phyloP scores from a whole-genome alignment of 2,797 vertebrate genomes.

The Sebastes oblongus region DNA sequence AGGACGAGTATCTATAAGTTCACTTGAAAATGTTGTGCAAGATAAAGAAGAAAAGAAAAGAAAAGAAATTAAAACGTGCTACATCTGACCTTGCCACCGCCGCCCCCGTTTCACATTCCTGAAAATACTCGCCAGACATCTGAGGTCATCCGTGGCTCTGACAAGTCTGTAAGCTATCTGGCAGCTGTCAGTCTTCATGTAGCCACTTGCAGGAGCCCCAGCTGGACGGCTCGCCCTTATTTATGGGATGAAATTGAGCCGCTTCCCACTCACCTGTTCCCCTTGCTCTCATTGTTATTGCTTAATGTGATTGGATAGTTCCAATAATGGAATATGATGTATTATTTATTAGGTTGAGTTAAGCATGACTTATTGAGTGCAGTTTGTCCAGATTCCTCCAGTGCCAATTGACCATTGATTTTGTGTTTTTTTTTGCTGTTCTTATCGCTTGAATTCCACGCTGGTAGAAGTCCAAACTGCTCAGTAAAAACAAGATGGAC shows the following conservation, averaged over 20 bases:
- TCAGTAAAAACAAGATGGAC: neutral
- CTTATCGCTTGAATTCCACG: neutral
- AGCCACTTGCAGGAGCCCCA: constrained; percentile 65
- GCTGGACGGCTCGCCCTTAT: constrained; percentile 75
- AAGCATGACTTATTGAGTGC: constrained; percentile 63
- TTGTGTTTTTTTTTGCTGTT: neutral
- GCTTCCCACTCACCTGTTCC: constrained; percentile 81
- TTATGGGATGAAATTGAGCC: constrained; percentile 76
- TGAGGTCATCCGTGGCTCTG: constrained; percentile 65
- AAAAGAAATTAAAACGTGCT: constrained; percentile 7
- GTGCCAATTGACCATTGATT: constrained; percentile 13
- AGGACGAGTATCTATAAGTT: too few relatives aligned
- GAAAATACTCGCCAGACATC: constrained; percentile 64
- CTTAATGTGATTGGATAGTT: constrained; percentile 74
- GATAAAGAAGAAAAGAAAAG: neutral
- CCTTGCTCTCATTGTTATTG: constrained; percentile 62
- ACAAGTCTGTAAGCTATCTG: constrained; percentile 68
- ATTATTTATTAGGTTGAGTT: constrained; percentile 67
- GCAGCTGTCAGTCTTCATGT: constrained; percentile 83
- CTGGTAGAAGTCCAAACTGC: neutral
- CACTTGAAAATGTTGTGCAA: neutral
- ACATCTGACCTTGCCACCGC: constrained; percentile 56
- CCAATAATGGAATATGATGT: constrained; percentile 72
- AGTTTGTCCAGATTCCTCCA: constrained; percentile 31
- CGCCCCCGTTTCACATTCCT: constrained; percentile 42